A percentile compares a stretch with the other conserved stretches of the same genome.
Conservation (phyloP, 1,140 invertebrate genomes). For the Hylaeus anthracinus region DNA sequence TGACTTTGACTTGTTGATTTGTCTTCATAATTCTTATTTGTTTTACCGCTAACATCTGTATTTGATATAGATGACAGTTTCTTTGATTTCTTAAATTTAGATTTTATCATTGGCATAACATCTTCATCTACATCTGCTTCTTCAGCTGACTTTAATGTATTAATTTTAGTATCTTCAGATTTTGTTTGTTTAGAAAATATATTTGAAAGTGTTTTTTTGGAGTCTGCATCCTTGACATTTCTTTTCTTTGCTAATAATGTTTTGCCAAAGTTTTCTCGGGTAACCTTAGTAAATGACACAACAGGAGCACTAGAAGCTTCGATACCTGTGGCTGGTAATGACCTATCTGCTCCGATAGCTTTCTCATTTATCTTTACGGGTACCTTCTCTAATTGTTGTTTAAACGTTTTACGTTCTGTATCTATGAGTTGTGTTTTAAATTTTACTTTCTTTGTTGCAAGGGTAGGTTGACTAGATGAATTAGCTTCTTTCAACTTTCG, state of each 20-base stretch:
- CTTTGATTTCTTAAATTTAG: neutral
- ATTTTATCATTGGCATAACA: slow-evolving; percentile 1
- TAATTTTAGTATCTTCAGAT: neutral
- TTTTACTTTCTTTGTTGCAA: neutral
- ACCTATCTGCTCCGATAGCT: slow-evolving; percentile 19
- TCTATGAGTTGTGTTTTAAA: neutral
- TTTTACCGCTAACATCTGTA: slow-evolving; percentile 22
- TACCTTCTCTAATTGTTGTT: neutral
- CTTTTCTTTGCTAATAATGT: slow-evolving; percentile 69
- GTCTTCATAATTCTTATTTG: slow-evolving; percentile 5
- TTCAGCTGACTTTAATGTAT: neutral
- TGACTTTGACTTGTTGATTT: neutral
- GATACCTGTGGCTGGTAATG: neutral
- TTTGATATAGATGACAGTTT: neutral
- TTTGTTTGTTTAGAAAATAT: slow-evolving; percentile 64
- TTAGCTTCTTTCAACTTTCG: slow-evolving; percentile 60
- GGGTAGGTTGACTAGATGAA: neutral
- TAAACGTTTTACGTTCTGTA: neutral
- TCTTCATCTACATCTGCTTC: slow-evolving; percentile 11
- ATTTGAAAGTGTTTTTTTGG: slow-evolving; percentile 71
- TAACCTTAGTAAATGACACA: slow-evolving; percentile 65
- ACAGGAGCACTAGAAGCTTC: slow-evolving; percentile 29
- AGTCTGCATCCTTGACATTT: slow-evolving; percentile 29
- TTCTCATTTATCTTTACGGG: slow-evolving; percentile 7
- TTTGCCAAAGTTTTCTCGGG: slow-evolving; percentile 62